phyloP scores from a whole-genome alignment of 1,140 invertebrate genomes.

The Caenorhabditis inopinata region DNA sequence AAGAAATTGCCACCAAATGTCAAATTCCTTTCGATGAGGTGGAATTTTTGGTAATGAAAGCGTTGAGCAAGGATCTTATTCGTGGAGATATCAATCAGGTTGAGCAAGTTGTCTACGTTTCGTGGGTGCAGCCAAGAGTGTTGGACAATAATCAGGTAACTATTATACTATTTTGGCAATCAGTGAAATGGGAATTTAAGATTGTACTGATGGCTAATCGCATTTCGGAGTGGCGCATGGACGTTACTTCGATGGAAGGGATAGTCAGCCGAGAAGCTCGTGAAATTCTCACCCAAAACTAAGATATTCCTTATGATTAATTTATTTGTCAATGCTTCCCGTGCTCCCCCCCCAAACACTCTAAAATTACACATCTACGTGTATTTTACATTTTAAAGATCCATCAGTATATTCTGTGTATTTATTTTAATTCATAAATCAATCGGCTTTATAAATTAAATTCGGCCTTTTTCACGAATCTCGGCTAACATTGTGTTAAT shows the following conservation, averaged over 20 bases:
- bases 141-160: conserved; percentile 72
- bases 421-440: conserved; percentile 19
- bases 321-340: conserved; percentile 14
- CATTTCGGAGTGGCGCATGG: conserved; percentile 50
- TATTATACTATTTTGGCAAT: no score
- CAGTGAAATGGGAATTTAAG: conserved; percentile 37
- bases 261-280: conserved; percentile 53
- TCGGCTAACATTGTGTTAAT: not conserved
- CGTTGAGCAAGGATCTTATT: conserved; percentile 88
- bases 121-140: conserved; percentile 88
- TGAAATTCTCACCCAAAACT: conserved; percentile 54
- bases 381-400: not conserved
- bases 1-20: conserved; percentile 84
- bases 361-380: not conserved
- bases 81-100: conserved; percentile 92
- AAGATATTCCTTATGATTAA: not conserved
- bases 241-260: conserved; percentile 50
- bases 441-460: conserved; percentile 5
- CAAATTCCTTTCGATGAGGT: conserved; percentile 77
- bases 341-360: not conserved
- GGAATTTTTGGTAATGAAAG: conserved; percentile 95
- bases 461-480: not conserved
- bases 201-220: conserved; percentile 52
- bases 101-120: conserved; percentile 77
- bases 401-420: not conserved